Conservation (phyloP, 2,113 vertebrate genomes). For the Oryzias celebensis region DNA sequence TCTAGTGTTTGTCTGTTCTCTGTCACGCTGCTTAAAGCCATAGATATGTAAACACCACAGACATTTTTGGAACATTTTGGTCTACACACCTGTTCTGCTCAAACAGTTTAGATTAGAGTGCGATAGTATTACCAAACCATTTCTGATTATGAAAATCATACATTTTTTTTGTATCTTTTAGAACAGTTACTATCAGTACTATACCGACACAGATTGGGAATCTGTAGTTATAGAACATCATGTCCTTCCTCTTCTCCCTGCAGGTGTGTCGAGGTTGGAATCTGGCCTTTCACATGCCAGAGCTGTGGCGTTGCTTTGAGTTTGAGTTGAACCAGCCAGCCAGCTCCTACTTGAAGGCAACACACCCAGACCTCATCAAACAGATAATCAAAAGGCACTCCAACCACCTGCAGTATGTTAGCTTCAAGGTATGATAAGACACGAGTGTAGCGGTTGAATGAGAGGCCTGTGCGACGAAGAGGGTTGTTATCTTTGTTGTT, state of each 20-base stretch:
- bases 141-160: too few species aligned
- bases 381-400: constrained; percentile 96
- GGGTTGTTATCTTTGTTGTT: neutral
- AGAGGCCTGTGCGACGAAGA: neutral
- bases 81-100: too few species aligned
- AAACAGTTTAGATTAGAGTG: too few species aligned
- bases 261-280: constrained; percentile 91
- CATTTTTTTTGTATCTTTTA: too few species aligned
- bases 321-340: constrained; percentile 96
- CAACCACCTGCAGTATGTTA: constrained; percentile 95
- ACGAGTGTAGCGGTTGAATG: neutral
- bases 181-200: too few species aligned
- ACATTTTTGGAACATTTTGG: too few species aligned
- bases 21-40: too few species aligned
- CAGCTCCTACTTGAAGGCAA: constrained; percentile 93
- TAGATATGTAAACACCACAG: too few species aligned
- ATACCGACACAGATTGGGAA: too few species aligned
- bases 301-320: constrained; percentile 96
- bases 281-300: constrained; percentile 93
- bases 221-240: neutral
- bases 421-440: constrained; percentile 87
- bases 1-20: too few species aligned
- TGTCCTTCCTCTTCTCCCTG: neutral
- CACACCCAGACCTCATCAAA: constrained; percentile 95
- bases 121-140: too few species aligned